phyloP scores from a whole-genome alignment of 2,888 invertebrate species.

The Entomobrya multifasciata region DNA sequence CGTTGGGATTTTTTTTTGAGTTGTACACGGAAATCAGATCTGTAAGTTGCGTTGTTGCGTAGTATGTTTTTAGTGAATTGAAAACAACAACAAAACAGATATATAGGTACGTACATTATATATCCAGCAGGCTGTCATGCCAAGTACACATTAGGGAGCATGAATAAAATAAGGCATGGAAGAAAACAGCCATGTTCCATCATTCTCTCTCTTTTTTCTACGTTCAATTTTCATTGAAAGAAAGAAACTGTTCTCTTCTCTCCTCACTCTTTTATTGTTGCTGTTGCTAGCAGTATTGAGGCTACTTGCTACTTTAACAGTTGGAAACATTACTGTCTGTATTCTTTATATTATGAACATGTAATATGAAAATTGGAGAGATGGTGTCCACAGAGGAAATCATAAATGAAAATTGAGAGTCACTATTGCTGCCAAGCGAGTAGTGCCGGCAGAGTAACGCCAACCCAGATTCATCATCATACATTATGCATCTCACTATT shows the following conservation, averaged over 20 bases:
- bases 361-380: background rate
- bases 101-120: too few species aligned
- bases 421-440: background rate
- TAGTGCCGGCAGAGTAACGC: background rate
- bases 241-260: conserved; percentile 3
- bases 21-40: background rate
- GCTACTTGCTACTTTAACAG: background rate
- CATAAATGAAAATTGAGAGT: conserved; percentile 27
- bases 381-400: conserved; percentile 25
- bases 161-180: conserved; percentile 18
- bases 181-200: background rate
- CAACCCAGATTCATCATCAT: background rate
- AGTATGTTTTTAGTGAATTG: background rate
- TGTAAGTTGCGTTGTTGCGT: background rate
- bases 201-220: background rate
- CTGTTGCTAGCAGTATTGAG: background rate
- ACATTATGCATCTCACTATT: background rate
- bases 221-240: conserved; percentile 49
- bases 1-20: too few species aligned
- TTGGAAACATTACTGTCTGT: too few species aligned
- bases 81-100: background rate
- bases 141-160: conserved; percentile 59
- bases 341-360: background rate
- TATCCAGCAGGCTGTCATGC: conserved; percentile 52
- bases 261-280: too few species aligned